Evolutionary conservation across 2,113 vertebrate species (phyloP).

Genomic region (Seriola aureovittata): DNA sequence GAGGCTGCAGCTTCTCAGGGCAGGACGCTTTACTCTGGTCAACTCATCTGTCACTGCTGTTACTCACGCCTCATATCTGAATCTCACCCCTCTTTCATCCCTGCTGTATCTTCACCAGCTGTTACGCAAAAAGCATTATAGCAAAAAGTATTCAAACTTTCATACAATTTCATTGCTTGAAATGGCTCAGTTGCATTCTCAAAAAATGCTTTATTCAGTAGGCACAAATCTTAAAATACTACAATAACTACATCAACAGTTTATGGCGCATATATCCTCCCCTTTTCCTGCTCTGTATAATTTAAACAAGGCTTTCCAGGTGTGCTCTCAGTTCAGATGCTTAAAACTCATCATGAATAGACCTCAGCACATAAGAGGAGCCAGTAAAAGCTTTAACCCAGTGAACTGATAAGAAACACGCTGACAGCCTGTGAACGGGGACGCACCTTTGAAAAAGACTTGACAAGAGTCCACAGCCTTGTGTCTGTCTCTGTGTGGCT

Average conservation of each 20-base stretch:
- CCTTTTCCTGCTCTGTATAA: too few species aligned
- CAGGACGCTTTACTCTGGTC: conserved; percentile 71
- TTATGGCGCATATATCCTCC: too few species aligned
- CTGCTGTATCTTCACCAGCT: conserved; percentile 17
- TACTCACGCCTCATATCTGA: conserved; percentile 4
- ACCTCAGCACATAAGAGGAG: neutral
- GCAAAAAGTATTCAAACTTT: neutral
- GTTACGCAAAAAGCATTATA: conserved; percentile 31
- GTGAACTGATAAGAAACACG: too few species aligned
- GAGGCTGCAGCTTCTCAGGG: conserved; percentile 81
- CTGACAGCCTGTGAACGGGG: too few species aligned
- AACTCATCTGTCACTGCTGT: conserved; percentile 59
- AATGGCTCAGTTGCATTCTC: neutral
- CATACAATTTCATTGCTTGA: neutral
- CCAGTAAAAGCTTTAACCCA: too few species aligned
- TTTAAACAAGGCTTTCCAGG: neutral
- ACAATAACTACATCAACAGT: neutral
- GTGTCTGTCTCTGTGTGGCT: neutral
- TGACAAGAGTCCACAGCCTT: neutral
- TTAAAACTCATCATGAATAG: neutral
- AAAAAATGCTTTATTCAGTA: neutral
- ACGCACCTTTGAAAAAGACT: too few species aligned
- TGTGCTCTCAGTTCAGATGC: neutral
- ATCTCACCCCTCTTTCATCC: conserved; percentile 24
- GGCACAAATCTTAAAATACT: neutral